Evolutionary conservation across 2,888 invertebrate species (phyloP).

Genomic region (Entomobrya multifasciata): DNA sequence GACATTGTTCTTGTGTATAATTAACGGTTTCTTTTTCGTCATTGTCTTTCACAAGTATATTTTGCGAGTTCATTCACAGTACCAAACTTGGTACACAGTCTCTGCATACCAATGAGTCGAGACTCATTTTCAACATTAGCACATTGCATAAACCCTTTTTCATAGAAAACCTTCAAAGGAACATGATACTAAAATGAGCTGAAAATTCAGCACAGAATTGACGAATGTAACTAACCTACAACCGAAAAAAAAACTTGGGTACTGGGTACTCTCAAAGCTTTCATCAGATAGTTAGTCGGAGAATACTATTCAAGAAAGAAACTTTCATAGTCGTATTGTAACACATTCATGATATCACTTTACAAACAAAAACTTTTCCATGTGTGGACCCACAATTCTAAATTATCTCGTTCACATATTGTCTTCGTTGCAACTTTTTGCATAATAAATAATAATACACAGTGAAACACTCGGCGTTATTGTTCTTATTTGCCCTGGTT

Average conservation of each 20-base stretch:
- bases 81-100: neutral
- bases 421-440: no score
- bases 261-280: no score
- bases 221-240: neutral
- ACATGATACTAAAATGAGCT: no score
- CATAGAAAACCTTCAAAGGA: neutral
- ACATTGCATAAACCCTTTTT: neutral
- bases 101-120: neutral
- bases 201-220: neutral
- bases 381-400: neutral
- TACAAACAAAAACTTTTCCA: neutral
- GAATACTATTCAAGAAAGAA: no score
- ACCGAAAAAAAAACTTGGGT: no score
- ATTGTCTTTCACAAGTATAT: neutral
- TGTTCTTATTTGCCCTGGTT: no score
- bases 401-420: neutral
- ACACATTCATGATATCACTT: no score
- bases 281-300: no score
- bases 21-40: neutral
- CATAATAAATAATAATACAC: no score
- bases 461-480: no score
- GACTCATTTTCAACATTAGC: constrained; percentile 2
- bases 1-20: neutral
- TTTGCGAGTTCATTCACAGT: neutral
- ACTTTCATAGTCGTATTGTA: no score